A percentile compares a stretch with the other conserved stretches of the same genome.
Evolutionary conservation across 2,888 invertebrate species (phyloP).

Genomic region (Branchipolynoe longqiensis): DNA sequence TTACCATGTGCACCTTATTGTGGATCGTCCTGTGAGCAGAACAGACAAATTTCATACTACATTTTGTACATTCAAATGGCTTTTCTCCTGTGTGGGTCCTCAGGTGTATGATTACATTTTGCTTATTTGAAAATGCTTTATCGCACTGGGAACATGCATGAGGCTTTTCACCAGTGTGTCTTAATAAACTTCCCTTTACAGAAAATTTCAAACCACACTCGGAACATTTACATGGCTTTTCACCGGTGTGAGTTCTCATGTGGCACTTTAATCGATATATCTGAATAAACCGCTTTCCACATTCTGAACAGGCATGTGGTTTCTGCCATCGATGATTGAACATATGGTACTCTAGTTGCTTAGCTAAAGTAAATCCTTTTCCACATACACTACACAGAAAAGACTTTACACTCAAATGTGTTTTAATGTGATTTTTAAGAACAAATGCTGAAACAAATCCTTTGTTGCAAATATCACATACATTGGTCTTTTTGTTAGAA

Average conservation of each 20-base stretch:
- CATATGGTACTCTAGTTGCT: too few species aligned
- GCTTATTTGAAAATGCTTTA: too few species aligned
- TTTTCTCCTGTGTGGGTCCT: neutral
- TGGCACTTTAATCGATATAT: neutral
- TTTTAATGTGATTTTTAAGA: neutral
- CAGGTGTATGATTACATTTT: neutral
- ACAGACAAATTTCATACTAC: too few species aligned
- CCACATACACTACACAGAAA: too few species aligned
- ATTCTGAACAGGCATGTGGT: neutral
- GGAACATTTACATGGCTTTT: neutral
- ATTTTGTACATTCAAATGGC: too few species aligned
- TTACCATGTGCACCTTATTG: too few species aligned
- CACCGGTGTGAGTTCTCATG: neutral
- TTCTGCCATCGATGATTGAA: too few species aligned
- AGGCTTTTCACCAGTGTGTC: neutral
- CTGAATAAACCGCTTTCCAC: neutral
- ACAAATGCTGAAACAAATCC: neutral
- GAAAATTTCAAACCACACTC: neutral
- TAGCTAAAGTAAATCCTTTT: too few species aligned
- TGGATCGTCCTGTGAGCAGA: too few species aligned
- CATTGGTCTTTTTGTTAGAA: neutral
- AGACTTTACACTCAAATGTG: too few species aligned
- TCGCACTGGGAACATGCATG: neutral
- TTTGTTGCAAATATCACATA: neutral
- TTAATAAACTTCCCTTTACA: neutral